These are phyloP conservation scores for Pristionchus japonicus DNA, from an alignment of 2,888 invertebrate species.

Conservation along the genomic window DNA sequence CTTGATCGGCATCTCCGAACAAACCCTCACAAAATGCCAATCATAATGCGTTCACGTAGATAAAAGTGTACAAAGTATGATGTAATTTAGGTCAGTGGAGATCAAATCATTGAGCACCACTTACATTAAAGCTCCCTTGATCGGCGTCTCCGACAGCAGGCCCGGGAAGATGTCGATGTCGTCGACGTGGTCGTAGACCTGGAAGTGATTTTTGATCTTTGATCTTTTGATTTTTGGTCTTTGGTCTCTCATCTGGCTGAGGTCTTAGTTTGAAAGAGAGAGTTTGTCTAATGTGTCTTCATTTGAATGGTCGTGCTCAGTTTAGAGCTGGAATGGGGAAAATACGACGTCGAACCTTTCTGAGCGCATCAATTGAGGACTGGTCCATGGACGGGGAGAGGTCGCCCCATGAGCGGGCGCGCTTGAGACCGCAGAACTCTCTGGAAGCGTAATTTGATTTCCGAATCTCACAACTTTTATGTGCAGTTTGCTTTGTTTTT, in stretches of 20 bases:
- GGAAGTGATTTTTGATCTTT: background rate
- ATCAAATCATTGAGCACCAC: background rate
- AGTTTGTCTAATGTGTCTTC: too few species aligned
- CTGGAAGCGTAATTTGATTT: conserved; percentile 51
- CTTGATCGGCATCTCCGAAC: too few species aligned
- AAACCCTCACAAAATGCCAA: too few species aligned
- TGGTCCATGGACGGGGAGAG: conserved; percentile 66
- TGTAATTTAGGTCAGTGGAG: too few species aligned
- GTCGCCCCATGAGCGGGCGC: conserved; percentile 62
- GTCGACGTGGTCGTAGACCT: conserved; percentile 83
- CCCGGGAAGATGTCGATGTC: conserved; percentile 95
- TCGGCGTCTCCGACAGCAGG: conserved; percentile 84
- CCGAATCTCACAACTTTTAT: too few species aligned
- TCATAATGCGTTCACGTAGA: too few species aligned
- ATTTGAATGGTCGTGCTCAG: too few species aligned
- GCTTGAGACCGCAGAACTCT: conserved; percentile 65
- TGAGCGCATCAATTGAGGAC: conserved; percentile 61
- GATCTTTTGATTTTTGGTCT: background rate
- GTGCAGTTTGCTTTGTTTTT: too few species aligned
- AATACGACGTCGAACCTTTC: conserved; percentile 53
- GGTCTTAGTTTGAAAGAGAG: too few species aligned
- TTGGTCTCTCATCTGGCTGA: background rate
- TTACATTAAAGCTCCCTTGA: conserved; percentile 50
- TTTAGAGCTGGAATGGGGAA: too few species aligned
- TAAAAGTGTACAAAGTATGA: too few species aligned